Conservation (phyloP, 2,888 invertebrate genomes). For the Theristus sp. region DNA sequence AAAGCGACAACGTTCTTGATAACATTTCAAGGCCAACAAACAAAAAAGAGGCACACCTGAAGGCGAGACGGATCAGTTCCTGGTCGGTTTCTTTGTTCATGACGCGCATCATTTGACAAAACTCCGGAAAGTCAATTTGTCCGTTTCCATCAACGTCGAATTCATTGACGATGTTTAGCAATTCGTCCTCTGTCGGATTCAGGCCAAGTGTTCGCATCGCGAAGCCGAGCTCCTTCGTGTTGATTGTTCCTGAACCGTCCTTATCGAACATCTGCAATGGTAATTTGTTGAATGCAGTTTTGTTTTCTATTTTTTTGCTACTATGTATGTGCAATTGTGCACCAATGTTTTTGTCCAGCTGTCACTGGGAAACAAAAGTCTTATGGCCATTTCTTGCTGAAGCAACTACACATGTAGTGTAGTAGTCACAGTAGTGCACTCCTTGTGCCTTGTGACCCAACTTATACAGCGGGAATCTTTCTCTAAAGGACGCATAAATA, state of each 20-base stretch:
- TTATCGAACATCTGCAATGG: conserved; percentile 25
- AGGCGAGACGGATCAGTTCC: conserved; percentile 26
- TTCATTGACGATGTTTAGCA: conserved; percentile 21
- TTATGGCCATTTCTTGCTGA: too few relatives aligned
- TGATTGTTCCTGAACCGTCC: conserved; percentile 29
- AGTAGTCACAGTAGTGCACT: too few relatives aligned
- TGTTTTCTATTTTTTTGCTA: too few relatives aligned
- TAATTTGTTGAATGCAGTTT: not conserved
- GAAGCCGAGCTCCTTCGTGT: conserved; percentile 28
- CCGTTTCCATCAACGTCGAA: conserved; percentile 30
- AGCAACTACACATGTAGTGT: too few relatives aligned
- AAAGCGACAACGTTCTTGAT: too few relatives aligned
- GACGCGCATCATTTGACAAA: conserved; percentile 29
- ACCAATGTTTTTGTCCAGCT: too few relatives aligned
- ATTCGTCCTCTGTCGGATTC: conserved; percentile 28
- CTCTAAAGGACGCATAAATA: too few relatives aligned
- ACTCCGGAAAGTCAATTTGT: conserved; percentile 28
- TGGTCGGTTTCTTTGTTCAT: conserved; percentile 30
- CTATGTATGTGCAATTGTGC: too few relatives aligned
- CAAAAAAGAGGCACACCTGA: conserved; percentile 21
- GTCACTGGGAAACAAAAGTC: too few relatives aligned
- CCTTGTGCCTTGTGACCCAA: too few relatives aligned
- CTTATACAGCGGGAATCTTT: too few relatives aligned
- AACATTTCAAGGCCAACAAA: too few relatives aligned
- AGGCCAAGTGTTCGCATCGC: conserved; percentile 28